These are phyloP conservation scores for Perognathus longimembris DNA, from an alignment of 2,113 vertebrate genomes.

Conservation along the genomic window DNA sequence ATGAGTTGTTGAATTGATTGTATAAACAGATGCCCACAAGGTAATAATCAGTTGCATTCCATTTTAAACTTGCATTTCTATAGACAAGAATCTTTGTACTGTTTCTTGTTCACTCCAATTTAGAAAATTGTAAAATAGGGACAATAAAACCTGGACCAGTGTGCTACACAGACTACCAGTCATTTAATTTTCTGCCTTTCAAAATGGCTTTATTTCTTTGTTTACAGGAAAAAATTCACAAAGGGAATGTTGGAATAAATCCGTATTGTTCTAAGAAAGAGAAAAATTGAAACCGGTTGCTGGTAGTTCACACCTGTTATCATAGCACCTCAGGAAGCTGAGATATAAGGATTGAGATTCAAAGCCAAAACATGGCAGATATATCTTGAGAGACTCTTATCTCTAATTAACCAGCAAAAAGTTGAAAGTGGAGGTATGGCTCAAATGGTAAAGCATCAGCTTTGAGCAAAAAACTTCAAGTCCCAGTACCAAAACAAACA, in stretches of 20 bases:
- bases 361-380: too few species aligned
- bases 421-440: too few species aligned
- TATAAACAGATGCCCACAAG: not conserved
- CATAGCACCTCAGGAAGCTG: too few species aligned
- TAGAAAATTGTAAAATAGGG: slow-evolving; percentile 44
- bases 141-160: not conserved
- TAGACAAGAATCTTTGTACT: not conserved
- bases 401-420: too few species aligned
- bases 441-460: too few species aligned
- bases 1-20: not conserved
- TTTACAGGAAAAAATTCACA: slow-evolving; percentile 36
- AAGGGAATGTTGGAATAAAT: not conserved
- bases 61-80: slow-evolving; percentile 31
- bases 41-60: not conserved
- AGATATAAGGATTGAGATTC: too few species aligned
- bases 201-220: slow-evolving; percentile 42
- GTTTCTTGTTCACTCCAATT: slow-evolving; percentile 22
- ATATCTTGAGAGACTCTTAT: too few species aligned
- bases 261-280: slow-evolving; percentile 32
- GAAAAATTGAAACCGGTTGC: too few species aligned
- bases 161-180: not conserved
- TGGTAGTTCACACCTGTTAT: too few species aligned
- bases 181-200: not conserved
- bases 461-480: too few species aligned
- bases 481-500: too few species aligned